Percentiles rank a stretch among this genome's conserved stretches.
Evolutionary conservation across 30 jellyfish, hydroid and myxozoan genomes (phyloP).

Genomic region (Catostylus mosaicus): DNA sequence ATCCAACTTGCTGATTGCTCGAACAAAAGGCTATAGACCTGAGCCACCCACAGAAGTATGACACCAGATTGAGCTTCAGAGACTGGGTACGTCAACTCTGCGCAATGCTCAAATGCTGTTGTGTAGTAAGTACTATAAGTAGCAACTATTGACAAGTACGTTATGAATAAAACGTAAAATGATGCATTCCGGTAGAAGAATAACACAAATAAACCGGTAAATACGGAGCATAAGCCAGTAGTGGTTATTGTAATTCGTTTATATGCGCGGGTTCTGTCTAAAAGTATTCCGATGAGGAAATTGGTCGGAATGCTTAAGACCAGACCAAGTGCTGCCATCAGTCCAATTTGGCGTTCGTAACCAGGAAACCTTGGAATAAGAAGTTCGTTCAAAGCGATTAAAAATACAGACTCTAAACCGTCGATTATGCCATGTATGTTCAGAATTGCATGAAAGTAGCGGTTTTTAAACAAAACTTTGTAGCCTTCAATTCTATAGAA

Average conservation of each 20-base stretch:
- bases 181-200: conserved; percentile 33
- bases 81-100: conserved; percentile 72
- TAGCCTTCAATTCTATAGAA: not conserved
- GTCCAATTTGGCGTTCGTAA: conserved; percentile 75
- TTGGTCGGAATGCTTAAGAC: conserved; percentile 57
- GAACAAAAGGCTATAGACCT: conserved; percentile 31
- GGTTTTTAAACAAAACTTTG: conserved; percentile 17
- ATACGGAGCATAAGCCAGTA: conserved; percentile 36
- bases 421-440: conserved; percentile 55
- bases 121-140: conserved; percentile 76
- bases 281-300: conserved; percentile 64
- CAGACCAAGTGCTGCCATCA: conserved; percentile 71
- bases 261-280: conserved; percentile 75
- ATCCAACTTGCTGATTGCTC: conserved; percentile 40
- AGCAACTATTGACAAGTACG: conserved; percentile 20
- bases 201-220: conserved; percentile 42
- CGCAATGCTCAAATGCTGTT: conserved; percentile 84
- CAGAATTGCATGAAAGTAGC: conserved; percentile 18
- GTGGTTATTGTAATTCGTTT: conserved; percentile 54
- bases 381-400: conserved; percentile 73
- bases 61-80: conserved; percentile 66
- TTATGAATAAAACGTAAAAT: conserved; percentile 11
- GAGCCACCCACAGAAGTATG: conserved; percentile 57
- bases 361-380: conserved; percentile 80
- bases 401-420: conserved; percentile 67